Evolutionary conservation across 1,140 invertebrate genomes (phyloP).

Genomic region (Whitmania pigra): DNA sequence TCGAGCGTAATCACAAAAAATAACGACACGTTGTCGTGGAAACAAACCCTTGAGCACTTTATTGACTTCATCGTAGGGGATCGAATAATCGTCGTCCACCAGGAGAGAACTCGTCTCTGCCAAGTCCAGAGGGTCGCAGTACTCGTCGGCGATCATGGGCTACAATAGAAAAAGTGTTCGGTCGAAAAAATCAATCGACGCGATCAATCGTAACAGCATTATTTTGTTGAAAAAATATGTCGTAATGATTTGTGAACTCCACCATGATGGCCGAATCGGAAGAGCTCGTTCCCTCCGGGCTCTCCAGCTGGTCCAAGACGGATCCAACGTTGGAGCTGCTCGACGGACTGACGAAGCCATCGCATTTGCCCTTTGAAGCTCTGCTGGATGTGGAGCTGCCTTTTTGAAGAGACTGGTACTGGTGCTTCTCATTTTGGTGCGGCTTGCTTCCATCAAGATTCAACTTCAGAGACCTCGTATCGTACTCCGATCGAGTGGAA

Average conservation of each 20-base stretch:
- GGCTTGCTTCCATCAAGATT: neutral
- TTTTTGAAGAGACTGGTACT: constrained; percentile 5
- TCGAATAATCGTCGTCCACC: constrained; percentile 24
- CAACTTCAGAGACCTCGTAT: constrained; percentile 10
- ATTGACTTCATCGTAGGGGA: constrained; percentile 24
- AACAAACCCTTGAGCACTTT: constrained; percentile 21
- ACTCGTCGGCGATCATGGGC: constrained; percentile 22
- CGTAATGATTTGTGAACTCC: too few species aligned
- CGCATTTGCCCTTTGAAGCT: neutral
- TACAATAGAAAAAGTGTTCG: constrained; percentile 4
- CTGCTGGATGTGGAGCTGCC: neutral
- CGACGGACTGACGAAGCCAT: too few species aligned
- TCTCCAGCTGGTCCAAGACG: too few species aligned
- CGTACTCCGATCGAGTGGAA: neutral
- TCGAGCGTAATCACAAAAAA: too few species aligned
- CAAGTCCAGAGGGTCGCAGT: constrained; percentile 23
- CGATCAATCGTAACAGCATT: neutral
- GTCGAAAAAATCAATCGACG: too few species aligned
- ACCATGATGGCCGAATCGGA: too few species aligned
- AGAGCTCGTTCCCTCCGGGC: too few species aligned
- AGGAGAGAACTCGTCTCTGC: constrained; percentile 16
- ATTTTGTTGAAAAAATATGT: too few species aligned
- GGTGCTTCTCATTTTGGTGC: neutral
- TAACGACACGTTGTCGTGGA: too few species aligned
- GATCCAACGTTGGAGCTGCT: too few species aligned